Evolutionary conservation across 1,140 invertebrate species (phyloP).

Genomic region (Bombus huntii): DNA sequence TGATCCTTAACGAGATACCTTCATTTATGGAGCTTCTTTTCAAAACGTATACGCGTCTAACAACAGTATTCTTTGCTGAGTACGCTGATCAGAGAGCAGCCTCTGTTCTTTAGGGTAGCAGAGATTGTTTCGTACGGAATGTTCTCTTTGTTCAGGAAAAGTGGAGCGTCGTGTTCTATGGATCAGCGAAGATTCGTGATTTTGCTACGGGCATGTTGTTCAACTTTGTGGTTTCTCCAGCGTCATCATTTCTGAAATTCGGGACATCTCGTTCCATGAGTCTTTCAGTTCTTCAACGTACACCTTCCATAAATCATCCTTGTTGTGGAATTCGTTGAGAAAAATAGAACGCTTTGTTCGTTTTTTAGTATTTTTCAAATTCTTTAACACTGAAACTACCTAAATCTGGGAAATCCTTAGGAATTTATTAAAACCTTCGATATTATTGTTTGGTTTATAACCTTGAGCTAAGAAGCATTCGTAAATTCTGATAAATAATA

Average conservation of each 20-base stretch:
- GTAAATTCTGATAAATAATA: no score
- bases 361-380: background rate
- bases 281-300: background rate
- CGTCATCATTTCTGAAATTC: background rate
- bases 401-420: no score
- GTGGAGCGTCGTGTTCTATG: background rate
- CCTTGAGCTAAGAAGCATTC: accelerated
- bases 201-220: background rate
- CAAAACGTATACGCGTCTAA: background rate
- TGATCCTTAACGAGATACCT: background rate
- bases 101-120: background rate
- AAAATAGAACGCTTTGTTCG: background rate
- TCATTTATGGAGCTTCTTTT: background rate
- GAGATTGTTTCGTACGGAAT: background rate
- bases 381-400: no score
- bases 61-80: background rate
- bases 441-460: no score
- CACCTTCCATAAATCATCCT: background rate
- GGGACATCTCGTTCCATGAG: background rate
- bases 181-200: background rate
- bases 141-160: background rate
- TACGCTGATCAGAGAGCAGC: background rate
- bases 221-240: background rate
- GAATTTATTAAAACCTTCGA: no score
- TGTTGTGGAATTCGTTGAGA: background rate